A percentile compares a stretch with the other conserved stretches of the same genome.
Conservation (phyloP, 2,888 invertebrate species). For the Limenitis arthemis region DNA sequence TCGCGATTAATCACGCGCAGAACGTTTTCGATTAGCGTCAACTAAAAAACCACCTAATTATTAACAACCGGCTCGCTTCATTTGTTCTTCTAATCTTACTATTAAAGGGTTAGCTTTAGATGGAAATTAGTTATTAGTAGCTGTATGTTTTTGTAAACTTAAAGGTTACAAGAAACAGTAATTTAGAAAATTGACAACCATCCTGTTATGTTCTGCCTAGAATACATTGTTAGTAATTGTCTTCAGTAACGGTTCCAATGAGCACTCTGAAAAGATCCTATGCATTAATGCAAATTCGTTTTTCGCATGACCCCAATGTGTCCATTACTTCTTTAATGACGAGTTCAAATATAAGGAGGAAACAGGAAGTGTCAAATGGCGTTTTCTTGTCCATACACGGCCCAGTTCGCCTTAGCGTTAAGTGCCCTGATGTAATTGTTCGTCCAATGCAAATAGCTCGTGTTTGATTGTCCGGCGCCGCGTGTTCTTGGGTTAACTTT, state of each 20-base stretch:
- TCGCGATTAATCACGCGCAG: constrained; percentile 60
- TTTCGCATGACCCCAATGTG: constrained; percentile 46
- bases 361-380: constrained; percentile 70
- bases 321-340: constrained; percentile 34
- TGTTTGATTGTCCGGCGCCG: constrained; percentile 37
- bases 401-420: constrained; percentile 61
- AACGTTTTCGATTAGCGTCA: constrained; percentile 66
- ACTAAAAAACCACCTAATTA: constrained; percentile 45
- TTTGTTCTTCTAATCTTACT: constrained; percentile 17
- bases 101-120: constrained; percentile 1
- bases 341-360: constrained; percentile 50
- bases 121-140: not conserved
- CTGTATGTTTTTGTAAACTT: not conserved
- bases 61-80: constrained; percentile 26
- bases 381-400: constrained; percentile 64
- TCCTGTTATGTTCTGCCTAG: not conserved
- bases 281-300: constrained; percentile 25
- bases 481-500: constrained; percentile 27
- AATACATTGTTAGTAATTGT: not conserved
- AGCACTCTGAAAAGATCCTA: not conserved
- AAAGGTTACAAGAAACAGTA: too few species aligned
- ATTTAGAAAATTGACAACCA: not conserved
- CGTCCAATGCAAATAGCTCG: constrained; percentile 58
- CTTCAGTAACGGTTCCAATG: not conserved
- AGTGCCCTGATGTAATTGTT: constrained; percentile 67